A percentile compares a stretch with the other conserved stretches of the same genome.
Evolutionary conservation across 53 echinoderm and acorn worm genomes (phyloP).

Genomic region (Actinopyga echinites): DNA sequence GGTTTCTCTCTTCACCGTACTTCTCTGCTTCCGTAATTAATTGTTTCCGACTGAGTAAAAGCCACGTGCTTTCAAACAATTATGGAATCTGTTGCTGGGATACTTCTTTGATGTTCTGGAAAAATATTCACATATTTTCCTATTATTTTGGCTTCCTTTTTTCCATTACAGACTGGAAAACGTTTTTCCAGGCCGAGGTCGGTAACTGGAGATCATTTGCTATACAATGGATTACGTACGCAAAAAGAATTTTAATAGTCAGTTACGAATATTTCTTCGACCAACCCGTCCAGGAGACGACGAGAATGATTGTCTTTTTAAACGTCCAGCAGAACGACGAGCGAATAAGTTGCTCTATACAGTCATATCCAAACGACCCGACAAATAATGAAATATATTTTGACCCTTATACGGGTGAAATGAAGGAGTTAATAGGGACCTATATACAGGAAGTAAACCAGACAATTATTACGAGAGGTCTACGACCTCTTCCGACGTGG

Average conservation of each 20-base stretch:
- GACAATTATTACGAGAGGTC: conserved; percentile 17
- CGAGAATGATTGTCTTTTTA: conserved; percentile 62
- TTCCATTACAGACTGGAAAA: conserved; percentile 17
- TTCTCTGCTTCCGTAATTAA: no score
- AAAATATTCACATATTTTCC: no score
- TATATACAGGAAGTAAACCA: conserved; percentile 34
- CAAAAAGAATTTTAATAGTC: conserved; percentile 46
- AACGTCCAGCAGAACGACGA: conserved; percentile 44
- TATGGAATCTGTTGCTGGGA: no score
- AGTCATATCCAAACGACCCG: conserved; percentile 54
- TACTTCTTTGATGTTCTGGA: no score
- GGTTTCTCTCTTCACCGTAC: no score
- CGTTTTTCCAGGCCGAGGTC: conserved; percentile 25
- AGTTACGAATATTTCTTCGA: conserved; percentile 71
- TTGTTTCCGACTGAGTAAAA: no score
- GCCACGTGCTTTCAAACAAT: no score
- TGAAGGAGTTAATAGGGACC: conserved; percentile 1
- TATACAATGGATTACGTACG: conserved; percentile 66
- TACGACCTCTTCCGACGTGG: conserved; percentile 4
- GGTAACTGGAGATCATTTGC: conserved; percentile 60
- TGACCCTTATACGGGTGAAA: conserved; percentile 30
- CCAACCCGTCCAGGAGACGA: conserved; percentile 51
- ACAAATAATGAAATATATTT: conserved; percentile 1
- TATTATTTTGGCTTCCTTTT: no score
- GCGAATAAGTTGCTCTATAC: conserved; percentile 62